phyloP scores from a whole-genome alignment of 1,140 invertebrate genomes.

The Rhyzopertha dominica region DNA sequence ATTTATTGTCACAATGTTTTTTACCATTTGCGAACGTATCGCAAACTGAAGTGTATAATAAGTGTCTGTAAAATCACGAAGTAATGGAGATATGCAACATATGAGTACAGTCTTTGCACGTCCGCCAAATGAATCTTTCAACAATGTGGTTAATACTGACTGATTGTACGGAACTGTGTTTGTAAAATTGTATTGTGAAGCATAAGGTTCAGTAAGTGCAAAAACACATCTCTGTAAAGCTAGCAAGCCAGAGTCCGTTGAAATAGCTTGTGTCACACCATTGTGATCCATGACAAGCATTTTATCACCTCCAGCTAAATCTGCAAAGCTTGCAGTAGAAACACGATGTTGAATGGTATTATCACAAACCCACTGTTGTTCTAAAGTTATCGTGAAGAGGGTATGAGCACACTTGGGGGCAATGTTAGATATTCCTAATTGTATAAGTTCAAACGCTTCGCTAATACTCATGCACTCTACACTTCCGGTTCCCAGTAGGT shows the following conservation, averaged over 20 bases:
- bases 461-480: conserved; percentile 40
- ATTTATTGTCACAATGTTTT: conserved; percentile 63
- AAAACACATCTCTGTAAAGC: conserved; percentile 58
- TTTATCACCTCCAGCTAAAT: conserved; percentile 58
- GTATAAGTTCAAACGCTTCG: conserved; percentile 44
- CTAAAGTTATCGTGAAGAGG: conserved; percentile 62
- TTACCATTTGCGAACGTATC: conserved; percentile 55
- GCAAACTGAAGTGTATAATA: conserved; percentile 58
- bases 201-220: conserved; percentile 52
- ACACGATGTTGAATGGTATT: conserved; percentile 53
- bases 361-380: conserved; percentile 61
- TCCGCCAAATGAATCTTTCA: conserved; percentile 65
- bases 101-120: conserved; percentile 62
- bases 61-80: conserved; percentile 57
- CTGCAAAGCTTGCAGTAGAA: conserved; percentile 65
- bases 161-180: conserved; percentile 51
- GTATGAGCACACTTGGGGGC: conserved; percentile 47
- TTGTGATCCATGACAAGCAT: conserved; percentile 41
- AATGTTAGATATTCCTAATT: conserved; percentile 45
- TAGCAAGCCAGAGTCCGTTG: conserved; percentile 51
- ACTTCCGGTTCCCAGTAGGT: conserved; percentile 38
- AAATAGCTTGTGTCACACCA: conserved; percentile 45
- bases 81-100: conserved; percentile 58
- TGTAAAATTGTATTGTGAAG: conserved; percentile 48
- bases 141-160: conserved; percentile 59